Conservation (phyloP, 2,113 vertebrate species). For the Zootoca vivipara region DNA sequence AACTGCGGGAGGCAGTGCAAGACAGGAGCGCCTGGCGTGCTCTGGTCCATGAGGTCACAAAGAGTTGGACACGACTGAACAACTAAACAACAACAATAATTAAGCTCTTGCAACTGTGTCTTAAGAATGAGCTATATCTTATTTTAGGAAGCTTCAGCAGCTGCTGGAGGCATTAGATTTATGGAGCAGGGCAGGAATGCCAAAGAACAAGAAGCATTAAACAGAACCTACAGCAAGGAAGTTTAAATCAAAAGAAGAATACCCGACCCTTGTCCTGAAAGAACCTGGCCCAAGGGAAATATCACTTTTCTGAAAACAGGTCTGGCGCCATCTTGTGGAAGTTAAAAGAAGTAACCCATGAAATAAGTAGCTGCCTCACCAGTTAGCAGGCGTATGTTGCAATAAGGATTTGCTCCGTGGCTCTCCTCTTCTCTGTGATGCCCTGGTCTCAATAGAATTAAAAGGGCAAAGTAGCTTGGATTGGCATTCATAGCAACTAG, state of each 20-base stretch:
- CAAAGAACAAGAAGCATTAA: neutral
- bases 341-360: slow-evolving; percentile 30
- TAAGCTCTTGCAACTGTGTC: fast-evolving
- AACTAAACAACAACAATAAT: too few relatives aligned
- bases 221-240: neutral
- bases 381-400: too few relatives aligned
- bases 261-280: slow-evolving; percentile 52
- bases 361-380: fast-evolving
- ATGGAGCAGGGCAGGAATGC: neutral
- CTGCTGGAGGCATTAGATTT: fast-evolving
- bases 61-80: too few relatives aligned
- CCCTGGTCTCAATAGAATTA: neutral
- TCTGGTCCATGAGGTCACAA: too few relatives aligned
- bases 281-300: slow-evolving; percentile 5
- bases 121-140: neutral
- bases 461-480: neutral
- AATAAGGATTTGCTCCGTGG: too few relatives aligned
- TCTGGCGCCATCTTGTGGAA: slow-evolving; percentile 74
- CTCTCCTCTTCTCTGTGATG: neutral
- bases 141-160: neutral
- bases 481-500: neutral
- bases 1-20: too few relatives aligned
- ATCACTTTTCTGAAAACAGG: slow-evolving; percentile 23
- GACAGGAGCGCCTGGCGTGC: too few relatives aligned
- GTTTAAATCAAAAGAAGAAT: slow-evolving; percentile 1